Conservation (phyloP, 1,140 invertebrate species). For the Drosophila subpulchrella region DNA sequence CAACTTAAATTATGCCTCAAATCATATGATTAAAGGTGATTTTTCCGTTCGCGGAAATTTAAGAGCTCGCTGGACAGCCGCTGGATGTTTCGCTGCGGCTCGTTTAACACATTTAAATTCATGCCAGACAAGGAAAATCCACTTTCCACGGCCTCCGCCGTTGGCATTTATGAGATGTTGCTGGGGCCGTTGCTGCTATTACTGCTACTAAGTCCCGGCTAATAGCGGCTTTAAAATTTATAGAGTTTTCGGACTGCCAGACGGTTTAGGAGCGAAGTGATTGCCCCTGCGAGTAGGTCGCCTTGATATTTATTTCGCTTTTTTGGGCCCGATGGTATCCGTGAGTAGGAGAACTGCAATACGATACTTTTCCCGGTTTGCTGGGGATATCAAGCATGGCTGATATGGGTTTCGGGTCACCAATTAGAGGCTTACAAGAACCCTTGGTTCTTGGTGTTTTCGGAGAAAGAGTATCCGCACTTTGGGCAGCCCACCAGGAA, state of each 20-base stretch:
- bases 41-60: background rate
- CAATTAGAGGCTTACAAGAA: constrained; percentile 5
- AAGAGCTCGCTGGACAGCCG: constrained; percentile 33
- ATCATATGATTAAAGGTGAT: constrained; percentile 39
- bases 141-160: constrained; percentile 20
- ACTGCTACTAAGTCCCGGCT: constrained; percentile 68
- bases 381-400: background rate
- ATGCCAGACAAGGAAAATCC: constrained; percentile 49
- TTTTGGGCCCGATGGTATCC: constrained; percentile 12
- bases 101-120: constrained; percentile 80
- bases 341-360: constrained; percentile 13
- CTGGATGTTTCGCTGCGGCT: constrained; percentile 22
- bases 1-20: constrained; percentile 7
- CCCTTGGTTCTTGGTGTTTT: background rate
- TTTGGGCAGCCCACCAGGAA: background rate
- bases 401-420: constrained; percentile 10
- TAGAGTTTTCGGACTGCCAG: constrained; percentile 61
- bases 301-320: constrained; percentile 58
- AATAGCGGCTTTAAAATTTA: constrained; percentile 82
- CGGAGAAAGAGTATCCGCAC: constrained; percentile 13
- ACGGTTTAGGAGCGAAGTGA: constrained; percentile 61
- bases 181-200: constrained; percentile 14
- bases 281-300: constrained; percentile 38
- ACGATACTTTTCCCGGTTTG: constrained; percentile 7
- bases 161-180: constrained; percentile 42